These are phyloP conservation scores for Podargus strigoides DNA, from an alignment of 2,797 vertebrate genomes.

Conservation along the genomic window DNA sequence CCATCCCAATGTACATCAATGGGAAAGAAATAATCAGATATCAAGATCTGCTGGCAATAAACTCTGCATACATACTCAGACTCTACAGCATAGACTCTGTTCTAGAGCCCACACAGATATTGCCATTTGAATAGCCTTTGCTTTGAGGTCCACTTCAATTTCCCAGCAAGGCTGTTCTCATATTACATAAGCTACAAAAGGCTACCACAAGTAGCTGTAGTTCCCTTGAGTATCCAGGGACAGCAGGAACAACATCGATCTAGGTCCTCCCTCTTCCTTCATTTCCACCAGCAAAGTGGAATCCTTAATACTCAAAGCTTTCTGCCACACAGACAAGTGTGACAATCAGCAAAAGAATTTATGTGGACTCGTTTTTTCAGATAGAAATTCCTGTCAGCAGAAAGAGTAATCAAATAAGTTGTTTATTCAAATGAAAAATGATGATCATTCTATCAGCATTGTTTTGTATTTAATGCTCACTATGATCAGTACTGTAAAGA, in stretches of 20 bases:
- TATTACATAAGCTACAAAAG: background rate
- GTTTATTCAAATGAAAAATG: background rate
- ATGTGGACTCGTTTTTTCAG: background rate
- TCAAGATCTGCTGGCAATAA: background rate
- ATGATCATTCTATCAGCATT: background rate
- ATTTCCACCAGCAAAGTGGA: background rate
- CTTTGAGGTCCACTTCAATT: background rate
- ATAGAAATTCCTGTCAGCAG: background rate
- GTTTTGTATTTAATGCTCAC: background rate
- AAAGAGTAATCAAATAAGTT: background rate
- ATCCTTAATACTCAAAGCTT: background rate
- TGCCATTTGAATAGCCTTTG: background rate
- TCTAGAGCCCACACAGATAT: background rate
- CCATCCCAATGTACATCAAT: background rate
- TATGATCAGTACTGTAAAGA: background rate
- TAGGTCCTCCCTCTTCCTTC: background rate
- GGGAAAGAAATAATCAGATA: background rate
- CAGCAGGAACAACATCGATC: background rate
- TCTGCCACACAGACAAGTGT: background rate
- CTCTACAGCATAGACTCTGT: background rate
- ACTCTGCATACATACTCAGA: background rate
- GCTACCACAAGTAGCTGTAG: background rate
- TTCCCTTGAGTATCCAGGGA: background rate
- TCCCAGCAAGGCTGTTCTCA: background rate
- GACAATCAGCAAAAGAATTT: background rate